These are phyloP conservation scores for Channa striata DNA, from an alignment of 2,797 vertebrate species.

Conservation along the genomic window DNA sequence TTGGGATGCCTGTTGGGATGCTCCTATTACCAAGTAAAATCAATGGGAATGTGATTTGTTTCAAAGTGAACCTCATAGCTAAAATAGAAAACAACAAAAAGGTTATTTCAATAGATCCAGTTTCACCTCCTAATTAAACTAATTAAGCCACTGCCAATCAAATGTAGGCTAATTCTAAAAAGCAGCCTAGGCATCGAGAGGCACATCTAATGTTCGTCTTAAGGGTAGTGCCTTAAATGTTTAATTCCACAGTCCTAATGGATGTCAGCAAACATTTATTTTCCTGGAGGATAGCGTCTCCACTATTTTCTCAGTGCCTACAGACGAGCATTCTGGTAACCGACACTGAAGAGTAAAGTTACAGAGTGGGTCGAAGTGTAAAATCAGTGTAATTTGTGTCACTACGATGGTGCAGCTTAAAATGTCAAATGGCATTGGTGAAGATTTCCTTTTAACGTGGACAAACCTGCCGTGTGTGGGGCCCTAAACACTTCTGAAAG, in stretches of 20 bases:
- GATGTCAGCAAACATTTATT: neutral
- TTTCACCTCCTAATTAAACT: no score
- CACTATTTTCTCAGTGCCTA: neutral
- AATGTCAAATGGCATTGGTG: conserved; percentile 21
- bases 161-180: neutral
- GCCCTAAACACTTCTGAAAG: conserved; percentile 17
- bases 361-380: conserved; percentile 9
- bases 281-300: neutral
- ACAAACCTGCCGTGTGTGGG: conserved; percentile 9
- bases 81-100: no score
- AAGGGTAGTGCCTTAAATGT: no score
- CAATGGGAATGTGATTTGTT: no score
- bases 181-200: neutral
- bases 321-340: neutral
- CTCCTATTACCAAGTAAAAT: no score
- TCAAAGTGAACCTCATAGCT: no score
- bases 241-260: neutral
- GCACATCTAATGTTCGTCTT: neutral
- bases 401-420: conserved; percentile 29
- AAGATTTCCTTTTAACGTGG: conserved; percentile 23
- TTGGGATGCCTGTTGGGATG: no score
- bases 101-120: no score
- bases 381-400: conserved; percentile 47
- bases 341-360: conserved; percentile 7
- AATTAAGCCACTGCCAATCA: neutral